Conservation (phyloP, 2,888 invertebrate genomes). For the Sinotaia quadrata region DNA sequence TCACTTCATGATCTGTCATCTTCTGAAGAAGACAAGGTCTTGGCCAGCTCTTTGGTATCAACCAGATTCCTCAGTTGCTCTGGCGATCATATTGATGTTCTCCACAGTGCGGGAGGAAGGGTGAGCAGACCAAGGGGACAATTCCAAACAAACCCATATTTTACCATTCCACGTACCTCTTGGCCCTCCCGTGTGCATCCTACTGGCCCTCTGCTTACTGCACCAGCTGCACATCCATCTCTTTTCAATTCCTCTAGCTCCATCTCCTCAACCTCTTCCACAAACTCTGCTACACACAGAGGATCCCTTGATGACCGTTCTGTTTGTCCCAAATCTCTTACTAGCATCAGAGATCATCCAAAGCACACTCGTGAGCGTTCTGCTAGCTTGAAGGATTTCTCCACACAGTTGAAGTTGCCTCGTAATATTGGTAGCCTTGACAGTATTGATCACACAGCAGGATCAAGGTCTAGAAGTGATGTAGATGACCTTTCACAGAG, state of each 20-base stretch:
- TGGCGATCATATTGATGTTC: constrained; percentile 56
- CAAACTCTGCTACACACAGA: constrained; percentile 33
- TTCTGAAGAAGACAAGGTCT: constrained; percentile 44
- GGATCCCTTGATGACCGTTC: constrained; percentile 53
- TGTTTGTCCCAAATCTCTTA: constrained; percentile 18
- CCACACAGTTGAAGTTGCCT: constrained; percentile 51
- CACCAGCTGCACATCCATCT: constrained; percentile 36
- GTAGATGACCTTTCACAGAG: constrained; percentile 23
- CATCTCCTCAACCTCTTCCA: constrained; percentile 27
- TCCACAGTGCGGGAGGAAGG: constrained; percentile 27
- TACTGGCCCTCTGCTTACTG: constrained; percentile 27
- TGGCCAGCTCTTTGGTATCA: constrained; percentile 44
- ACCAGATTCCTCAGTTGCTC: constrained; percentile 62
- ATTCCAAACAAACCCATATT: constrained; percentile 51
- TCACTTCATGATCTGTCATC: constrained; percentile 66
- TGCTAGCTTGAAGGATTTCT: constrained; percentile 59
- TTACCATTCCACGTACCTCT: constrained; percentile 46
- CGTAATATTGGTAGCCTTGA: constrained; percentile 38
- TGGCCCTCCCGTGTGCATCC: constrained; percentile 41
- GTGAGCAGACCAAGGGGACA: constrained; percentile 29
- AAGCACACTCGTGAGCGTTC: constrained; percentile 55
- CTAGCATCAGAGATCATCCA: constrained; percentile 43
- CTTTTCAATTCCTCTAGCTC: constrained; percentile 32
- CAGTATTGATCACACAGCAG: constrained; percentile 40
- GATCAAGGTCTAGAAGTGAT: constrained; percentile 23